Conservation (phyloP, 2,888 invertebrate genomes). For the Eristalis pertinax region DNA sequence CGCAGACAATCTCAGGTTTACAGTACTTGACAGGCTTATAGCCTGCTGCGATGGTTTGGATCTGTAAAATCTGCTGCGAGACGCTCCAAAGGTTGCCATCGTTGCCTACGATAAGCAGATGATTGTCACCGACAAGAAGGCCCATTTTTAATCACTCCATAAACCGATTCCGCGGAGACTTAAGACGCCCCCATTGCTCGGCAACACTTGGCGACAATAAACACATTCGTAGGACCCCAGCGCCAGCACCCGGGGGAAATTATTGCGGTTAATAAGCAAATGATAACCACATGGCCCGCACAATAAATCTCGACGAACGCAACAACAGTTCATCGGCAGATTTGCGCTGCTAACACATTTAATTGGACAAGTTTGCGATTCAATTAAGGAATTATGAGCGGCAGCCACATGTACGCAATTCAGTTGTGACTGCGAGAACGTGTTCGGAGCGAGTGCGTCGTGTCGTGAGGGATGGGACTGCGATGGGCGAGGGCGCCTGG, state of each 20-base stretch:
- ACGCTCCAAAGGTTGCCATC: too few relatives aligned
- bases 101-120: too few relatives aligned
- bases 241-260: background rate
- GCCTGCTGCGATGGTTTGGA: too few relatives aligned
- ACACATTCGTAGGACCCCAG: background rate
- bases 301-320: background rate
- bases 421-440: background rate
- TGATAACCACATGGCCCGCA: background rate
- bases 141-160: too few relatives aligned
- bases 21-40: too few relatives aligned
- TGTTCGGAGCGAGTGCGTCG: background rate
- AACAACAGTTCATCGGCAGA: constrained; percentile 2
- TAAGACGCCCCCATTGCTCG: background rate
- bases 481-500: background rate
- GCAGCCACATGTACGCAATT: background rate
- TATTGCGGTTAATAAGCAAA: background rate
- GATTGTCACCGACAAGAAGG: too few relatives aligned
- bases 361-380: constrained; percentile 23
- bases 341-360: constrained; percentile 3
- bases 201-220: background rate
- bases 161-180: background rate
- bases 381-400: constrained; percentile 15
- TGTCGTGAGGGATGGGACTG: too few relatives aligned
- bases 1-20: too few relatives aligned
- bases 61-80: too few relatives aligned